phyloP scores from a whole-genome alignment of 2,113 vertebrate genomes.

The Podarcis raffonei region DNA sequence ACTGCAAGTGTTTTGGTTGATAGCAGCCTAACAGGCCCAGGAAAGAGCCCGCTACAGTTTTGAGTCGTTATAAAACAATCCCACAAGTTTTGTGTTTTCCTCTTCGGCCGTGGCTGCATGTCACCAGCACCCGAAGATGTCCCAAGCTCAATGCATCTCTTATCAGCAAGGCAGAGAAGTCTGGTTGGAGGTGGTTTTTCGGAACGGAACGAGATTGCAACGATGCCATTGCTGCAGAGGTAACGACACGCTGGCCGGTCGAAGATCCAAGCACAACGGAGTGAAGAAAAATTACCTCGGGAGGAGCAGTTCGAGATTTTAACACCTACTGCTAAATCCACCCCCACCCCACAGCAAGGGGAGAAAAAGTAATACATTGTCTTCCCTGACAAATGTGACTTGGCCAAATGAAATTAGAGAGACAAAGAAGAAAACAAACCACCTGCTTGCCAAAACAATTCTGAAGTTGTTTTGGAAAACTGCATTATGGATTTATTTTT shows the following conservation, averaged over 20 bases:
- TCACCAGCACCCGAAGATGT: background rate
- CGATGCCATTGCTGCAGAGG: background rate
- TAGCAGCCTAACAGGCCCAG: constrained; percentile 32
- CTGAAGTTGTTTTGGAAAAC: too few relatives aligned
- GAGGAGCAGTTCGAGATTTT: background rate
- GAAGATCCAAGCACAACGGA: background rate
- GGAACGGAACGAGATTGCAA: background rate
- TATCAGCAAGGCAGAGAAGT: background rate
- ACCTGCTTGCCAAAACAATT: background rate
- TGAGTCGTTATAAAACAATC: constrained; percentile 8
- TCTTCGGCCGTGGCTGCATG: background rate
- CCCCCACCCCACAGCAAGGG: background rate
- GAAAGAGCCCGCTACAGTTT: constrained; percentile 5
- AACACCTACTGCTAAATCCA: too few relatives aligned
- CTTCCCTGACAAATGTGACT: background rate
- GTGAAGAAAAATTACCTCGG: background rate
- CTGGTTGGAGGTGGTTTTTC: background rate
- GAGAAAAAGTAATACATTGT: background rate
- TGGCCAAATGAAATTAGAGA: background rate
- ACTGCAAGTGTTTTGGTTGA: constrained; percentile 32
- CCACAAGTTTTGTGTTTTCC: background rate
- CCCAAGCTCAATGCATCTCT: background rate
- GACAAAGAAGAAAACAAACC: background rate
- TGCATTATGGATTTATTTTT: background rate
- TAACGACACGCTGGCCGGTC: background rate